Percentiles rank a stretch among this genome's conserved stretches.
These are phyloP conservation scores for Iselma pallidipennis DNA, from an alignment of 2,888 invertebrate species.

Conservation along the genomic window DNA sequence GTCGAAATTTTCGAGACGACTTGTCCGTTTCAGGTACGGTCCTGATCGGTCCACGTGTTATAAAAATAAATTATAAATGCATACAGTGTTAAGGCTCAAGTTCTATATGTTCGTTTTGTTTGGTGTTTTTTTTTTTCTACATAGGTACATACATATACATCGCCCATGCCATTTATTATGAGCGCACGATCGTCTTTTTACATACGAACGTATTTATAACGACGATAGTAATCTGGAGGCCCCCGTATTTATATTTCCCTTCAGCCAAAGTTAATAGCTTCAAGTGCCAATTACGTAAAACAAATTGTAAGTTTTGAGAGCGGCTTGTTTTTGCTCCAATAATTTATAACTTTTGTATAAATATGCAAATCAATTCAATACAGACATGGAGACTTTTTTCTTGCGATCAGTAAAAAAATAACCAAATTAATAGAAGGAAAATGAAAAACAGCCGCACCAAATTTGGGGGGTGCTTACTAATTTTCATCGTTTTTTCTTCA, in stretches of 20 bases:
- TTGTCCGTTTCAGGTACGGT: constrained; percentile 2
- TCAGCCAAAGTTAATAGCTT: constrained; percentile 36
- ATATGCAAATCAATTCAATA: constrained; percentile 6
- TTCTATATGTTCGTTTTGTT: background rate
- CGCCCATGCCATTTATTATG: constrained; percentile 30
- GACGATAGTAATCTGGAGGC: constrained; percentile 33
- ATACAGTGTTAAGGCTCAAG: constrained; percentile 12
- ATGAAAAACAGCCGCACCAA: too few relatives aligned
- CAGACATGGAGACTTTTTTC: background rate
- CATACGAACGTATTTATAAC: constrained; percentile 33
- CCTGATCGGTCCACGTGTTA: constrained; percentile 25
- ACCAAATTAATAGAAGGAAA: background rate
- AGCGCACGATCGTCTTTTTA: constrained; percentile 27
- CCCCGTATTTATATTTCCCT: constrained; percentile 33
- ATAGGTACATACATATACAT: constrained; percentile 8
- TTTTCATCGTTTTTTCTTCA: background rate
- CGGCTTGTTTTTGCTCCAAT: constrained; percentile 9
- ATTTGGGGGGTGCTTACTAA: too few relatives aligned
- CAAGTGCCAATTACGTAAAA: constrained; percentile 38
- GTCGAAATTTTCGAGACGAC: background rate
- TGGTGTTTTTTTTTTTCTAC: constrained; percentile 11
- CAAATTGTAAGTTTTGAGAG: constrained; percentile 30
- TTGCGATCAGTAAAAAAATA: background rate
- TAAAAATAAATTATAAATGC: constrained; percentile 26
- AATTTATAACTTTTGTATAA: constrained; percentile 2